Evolutionary conservation across 1,140 invertebrate species (phyloP).

Genomic region (Caenorhabditis briggsae): DNA sequence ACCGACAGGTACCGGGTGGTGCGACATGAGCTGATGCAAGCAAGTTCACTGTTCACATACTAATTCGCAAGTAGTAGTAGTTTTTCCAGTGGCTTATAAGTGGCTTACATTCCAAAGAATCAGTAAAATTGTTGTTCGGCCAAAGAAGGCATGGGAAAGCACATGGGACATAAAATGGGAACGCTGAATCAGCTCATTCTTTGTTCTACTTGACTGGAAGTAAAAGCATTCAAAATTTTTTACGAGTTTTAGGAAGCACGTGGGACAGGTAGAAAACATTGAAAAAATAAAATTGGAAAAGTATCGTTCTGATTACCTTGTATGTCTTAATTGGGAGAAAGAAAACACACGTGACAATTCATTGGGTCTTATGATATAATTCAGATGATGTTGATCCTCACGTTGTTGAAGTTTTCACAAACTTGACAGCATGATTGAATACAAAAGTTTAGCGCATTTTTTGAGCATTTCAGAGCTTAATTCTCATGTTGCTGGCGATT

Average conservation of each 20-base stretch:
- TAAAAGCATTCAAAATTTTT: too few relatives aligned
- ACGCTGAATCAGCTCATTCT: not conserved
- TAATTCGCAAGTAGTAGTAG: constrained; percentile 1
- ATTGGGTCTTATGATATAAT: constrained; percentile 10
- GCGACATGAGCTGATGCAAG: constrained; percentile 24
- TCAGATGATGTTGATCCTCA: not conserved
- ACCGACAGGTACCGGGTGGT: constrained; percentile 7
- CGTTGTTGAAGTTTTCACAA: not conserved
- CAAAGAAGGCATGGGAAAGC: not conserved
- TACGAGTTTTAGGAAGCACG: too few relatives aligned
- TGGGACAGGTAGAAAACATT: too few relatives aligned
- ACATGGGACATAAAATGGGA: not conserved
- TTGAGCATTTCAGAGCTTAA: too few relatives aligned
- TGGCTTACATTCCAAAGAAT: not conserved
- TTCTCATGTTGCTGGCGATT: too few relatives aligned
- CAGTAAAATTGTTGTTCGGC: constrained; percentile 39
- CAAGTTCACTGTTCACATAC: constrained; percentile 17
- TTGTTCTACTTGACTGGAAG: too few relatives aligned
- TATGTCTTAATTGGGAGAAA: too few relatives aligned
- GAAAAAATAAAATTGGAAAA: too few relatives aligned
- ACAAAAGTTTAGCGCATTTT: too few relatives aligned
- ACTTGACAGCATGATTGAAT: too few relatives aligned
- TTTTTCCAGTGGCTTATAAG: not conserved
- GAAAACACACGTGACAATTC: constrained; percentile 3
- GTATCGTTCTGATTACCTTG: too few relatives aligned